Evolutionary conservation across 2,888 invertebrate genomes (phyloP), one percentile per base, ranked within the genome.

Genomic region (Pyrrhia umbra): DNA sequence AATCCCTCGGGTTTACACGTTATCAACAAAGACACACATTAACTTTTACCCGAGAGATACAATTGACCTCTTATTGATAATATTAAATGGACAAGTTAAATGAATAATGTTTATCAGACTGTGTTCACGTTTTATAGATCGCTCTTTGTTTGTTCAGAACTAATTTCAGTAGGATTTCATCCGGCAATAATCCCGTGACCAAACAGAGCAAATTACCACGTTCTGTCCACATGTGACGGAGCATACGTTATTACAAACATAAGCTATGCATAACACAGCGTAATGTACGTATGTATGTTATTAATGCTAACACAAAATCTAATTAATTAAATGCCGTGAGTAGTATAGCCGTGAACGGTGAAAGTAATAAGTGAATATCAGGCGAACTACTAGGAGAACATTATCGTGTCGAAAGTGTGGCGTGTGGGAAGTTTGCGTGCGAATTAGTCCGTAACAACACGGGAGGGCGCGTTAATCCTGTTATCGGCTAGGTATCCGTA

Each of bases 391-490:
- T 75, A 88, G 83, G 83, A 86, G 82, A 86, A 82, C 83, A 91
- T 89, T 81, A 88, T 85, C 77, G 83, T 82, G 80, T 79, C 59
- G 79, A 80, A 83, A 83, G 85, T 85, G 84, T 85, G 80, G 84
- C 81, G 87, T 86, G 87, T 88, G 83, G 86, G 83, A 89, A 92
- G 91, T 92, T 92, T 84, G 88, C 88, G 89, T 90, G 90, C 87
- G 89, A 92, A 92, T 92, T 92, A 91, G 87, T 83, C 84, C 86
- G 86, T 85, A 85, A 84, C 88, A 88, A 88, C 87, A 86, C 82
- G 85, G 86, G 87, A 87, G 90, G 88, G 90, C 84, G 87, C 84
- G 84, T 85, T 92, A 93, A 93, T 93, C 90, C 89, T 87, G 90
- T 93, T 93, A 93, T 91, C 90, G 90, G 85, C 80, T 82, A 85